These are phyloP conservation scores for Corythaixoides concolor DNA, from an alignment of 2,113 vertebrate genomes.

Conservation along the genomic window DNA sequence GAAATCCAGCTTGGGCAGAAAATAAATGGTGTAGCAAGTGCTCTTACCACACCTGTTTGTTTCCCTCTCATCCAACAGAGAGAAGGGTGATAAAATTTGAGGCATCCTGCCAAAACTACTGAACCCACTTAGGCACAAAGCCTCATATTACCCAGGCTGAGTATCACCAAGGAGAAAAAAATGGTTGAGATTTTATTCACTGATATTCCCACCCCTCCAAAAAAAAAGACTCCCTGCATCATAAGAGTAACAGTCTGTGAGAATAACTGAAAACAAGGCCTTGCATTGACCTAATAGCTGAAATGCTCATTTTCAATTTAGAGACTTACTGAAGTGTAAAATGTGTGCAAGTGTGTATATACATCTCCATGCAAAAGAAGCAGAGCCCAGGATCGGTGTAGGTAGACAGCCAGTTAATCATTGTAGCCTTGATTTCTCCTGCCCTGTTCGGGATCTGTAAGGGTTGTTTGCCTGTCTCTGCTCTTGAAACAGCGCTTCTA, in stretches of 20 bases:
- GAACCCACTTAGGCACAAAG: not conserved
- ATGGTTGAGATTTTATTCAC: not conserved
- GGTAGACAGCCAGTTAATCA: not conserved
- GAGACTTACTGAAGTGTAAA: not conserved
- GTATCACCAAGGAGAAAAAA: not conserved
- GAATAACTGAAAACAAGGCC: not conserved
- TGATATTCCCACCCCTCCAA: not conserved
- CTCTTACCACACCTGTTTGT: not conserved
- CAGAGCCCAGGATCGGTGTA: not conserved
- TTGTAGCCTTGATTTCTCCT: not conserved
- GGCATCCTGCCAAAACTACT: constrained; percentile 1
- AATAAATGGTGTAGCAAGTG: not conserved
- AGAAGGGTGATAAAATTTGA: not conserved
- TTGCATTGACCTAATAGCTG: not conserved
- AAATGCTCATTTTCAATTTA: not conserved
- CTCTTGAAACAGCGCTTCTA: not conserved
- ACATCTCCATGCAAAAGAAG: not conserved
- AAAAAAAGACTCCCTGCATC: not conserved
- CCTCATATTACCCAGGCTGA: not conserved
- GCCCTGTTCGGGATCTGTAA: not conserved
- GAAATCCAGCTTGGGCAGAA: not conserved
- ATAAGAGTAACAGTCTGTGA: not conserved
- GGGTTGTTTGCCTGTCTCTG: not conserved
- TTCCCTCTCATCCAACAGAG: not conserved
- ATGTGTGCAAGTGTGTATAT: not conserved